Evolutionary conservation across 2,797 vertebrate genomes (phyloP), one percentile per base, ranked within the genome.

Genomic region (Ptychadena robeensis): DNA sequence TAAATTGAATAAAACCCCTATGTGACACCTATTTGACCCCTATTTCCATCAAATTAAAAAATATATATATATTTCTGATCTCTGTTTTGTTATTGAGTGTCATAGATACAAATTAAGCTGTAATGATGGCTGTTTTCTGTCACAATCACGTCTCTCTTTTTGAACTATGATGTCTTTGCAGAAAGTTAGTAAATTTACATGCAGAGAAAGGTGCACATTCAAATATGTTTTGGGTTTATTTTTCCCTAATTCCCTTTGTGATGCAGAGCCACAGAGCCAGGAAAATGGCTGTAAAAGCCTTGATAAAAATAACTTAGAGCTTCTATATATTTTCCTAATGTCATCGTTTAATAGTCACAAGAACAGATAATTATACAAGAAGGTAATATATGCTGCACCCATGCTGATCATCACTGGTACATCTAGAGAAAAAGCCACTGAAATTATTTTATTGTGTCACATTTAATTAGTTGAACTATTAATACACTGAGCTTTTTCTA

Each of bases 401-500:
- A 34, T 3, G 22, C 48, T 34, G 71, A 32, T 73, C 30, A n/a
- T 61, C 72, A 61, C 28, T 59, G 48, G n/a, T 18, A 37, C 18
- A 48, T 48, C 44, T 22, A 48, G 15, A 15, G 27, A 27, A 73
- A 35, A 27, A 73, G 34, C 35, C 72, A 61, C 59, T 7, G 11
- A 59, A 59, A 73, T 73, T 59, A 73, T 73, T 53, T 73, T 34
- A 73, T 73, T 53, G 35, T 59, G 48, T 73, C 71, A 59, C 31
- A 73, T 73, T 73, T 32, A 73, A 73, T 73, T 73, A 73, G 12
- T 40, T 35, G 40, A 34, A 59, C 71, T 73, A 59, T 73, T 73
- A 73, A 35, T 73, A 44, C 2, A 44, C 15, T 12, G 3, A 0
- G 12, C 14, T 44, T 44, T 44, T 44, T 44, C 14, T 44, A 1